A percentile compares a stretch with the other conserved stretches of the same genome.
phyloP scores from a whole-genome alignment of 2,113 vertebrate genomes.

The Smithornis capensis region DNA sequence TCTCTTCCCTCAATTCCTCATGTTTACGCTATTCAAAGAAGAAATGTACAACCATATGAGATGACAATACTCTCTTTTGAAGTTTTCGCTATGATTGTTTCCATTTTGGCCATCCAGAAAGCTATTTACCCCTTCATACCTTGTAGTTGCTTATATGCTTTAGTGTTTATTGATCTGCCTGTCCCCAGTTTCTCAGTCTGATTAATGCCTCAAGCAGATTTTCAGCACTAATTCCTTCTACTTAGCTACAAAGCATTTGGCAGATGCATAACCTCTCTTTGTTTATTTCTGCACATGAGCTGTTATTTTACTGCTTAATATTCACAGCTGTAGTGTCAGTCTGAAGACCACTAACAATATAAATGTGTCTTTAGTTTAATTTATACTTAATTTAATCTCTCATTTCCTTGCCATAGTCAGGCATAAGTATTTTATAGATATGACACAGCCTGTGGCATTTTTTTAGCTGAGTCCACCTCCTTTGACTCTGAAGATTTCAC shows the following conservation, averaged over 20 bases:
- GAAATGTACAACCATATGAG: background rate
- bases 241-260: background rate
- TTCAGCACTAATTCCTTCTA: background rate
- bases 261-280: background rate
- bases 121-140: background rate
- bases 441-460: background rate
- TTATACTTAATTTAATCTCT: background rate
- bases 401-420: background rate
- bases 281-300: background rate
- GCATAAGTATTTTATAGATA: background rate
- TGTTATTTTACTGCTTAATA: background rate
- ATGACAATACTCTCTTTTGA: background rate
- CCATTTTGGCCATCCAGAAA: background rate
- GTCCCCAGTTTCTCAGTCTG: background rate
- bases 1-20: background rate
- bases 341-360: background rate
- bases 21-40: background rate
- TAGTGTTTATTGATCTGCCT: background rate
- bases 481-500: background rate
- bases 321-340: background rate
- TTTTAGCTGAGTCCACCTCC: background rate
- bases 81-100: background rate
- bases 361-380: background rate
- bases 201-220: background rate
- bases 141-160: background rate